phyloP scores from a whole-genome alignment of 2,888 invertebrate species.

The Eumacrocentrus americanus region DNA sequence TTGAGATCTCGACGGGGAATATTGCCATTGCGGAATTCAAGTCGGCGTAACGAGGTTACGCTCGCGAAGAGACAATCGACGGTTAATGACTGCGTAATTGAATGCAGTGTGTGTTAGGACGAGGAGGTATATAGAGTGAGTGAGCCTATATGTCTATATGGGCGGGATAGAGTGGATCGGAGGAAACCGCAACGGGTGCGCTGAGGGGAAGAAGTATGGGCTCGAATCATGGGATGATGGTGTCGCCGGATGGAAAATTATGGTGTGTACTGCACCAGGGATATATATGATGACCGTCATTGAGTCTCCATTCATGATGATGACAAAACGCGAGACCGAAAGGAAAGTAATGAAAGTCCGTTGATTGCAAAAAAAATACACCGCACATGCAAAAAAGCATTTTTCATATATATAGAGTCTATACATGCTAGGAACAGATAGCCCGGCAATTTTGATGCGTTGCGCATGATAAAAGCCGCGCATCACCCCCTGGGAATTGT shows the following conservation, averaged over 20 bases:
- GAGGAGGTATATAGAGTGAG: no score
- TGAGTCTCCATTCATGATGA: constrained; percentile 23
- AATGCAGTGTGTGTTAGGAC: constrained; percentile 40
- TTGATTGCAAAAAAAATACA: neutral
- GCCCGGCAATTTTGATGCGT: constrained; percentile 14
- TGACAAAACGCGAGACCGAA: constrained; percentile 3
- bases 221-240: constrained; percentile 18
- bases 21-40: constrained; percentile 55
- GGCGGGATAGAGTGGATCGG: constrained; percentile 27
- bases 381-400: neutral
- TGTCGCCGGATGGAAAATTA: constrained; percentile 27
- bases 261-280: constrained; percentile 3
- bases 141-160: neutral
- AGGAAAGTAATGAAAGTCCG: neutral
- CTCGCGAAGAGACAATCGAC: constrained; percentile 56
- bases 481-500: neutral
- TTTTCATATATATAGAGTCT: constrained; percentile 12
- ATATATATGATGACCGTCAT: constrained; percentile 27
- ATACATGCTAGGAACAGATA: constrained; percentile 5
- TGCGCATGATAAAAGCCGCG: constrained; percentile 18
- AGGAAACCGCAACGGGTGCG: constrained; percentile 3
- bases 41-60: constrained; percentile 57
- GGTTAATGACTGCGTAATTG: constrained; percentile 58
- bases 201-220: no score
- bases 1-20: constrained; percentile 57